Conservation (phyloP, 1,140 invertebrate genomes). For the Pectinophora gossypiella region DNA sequence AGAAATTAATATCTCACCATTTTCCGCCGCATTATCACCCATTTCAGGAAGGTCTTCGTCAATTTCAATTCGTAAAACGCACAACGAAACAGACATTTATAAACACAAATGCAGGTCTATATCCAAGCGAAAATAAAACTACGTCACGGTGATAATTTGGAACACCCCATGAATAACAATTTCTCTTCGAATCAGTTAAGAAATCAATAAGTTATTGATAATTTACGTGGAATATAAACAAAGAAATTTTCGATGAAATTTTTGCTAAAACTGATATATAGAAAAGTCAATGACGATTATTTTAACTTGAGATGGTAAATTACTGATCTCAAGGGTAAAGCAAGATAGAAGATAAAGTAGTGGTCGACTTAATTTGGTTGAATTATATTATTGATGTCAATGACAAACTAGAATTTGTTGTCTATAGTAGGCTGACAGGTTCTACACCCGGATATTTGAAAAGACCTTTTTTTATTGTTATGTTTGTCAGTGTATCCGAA, state of each 20-base stretch:
- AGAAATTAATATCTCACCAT: conserved; percentile 40
- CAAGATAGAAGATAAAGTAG: not conserved
- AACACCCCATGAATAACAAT: not conserved
- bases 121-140: not conserved
- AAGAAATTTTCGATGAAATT: not conserved
- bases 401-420: not conserved
- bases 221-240: conserved; percentile 1
- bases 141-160: not conserved
- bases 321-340: not conserved
- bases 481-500: not conserved
- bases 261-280: not conserved
- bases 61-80: conserved; percentile 69
- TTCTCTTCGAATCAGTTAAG: not conserved
- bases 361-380: not conserved
- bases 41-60: conserved; percentile 68
- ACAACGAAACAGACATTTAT: conserved; percentile 74
- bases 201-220: not conserved
- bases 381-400: not conserved
- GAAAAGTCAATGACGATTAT: not conserved
- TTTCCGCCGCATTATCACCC: conserved; percentile 47
- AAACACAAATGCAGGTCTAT: not conserved
- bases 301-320: not conserved
- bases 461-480: not conserved
- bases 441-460: not conserved
- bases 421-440: not conserved